A percentile compares a stretch with the other conserved stretches of the same genome.
Evolutionary conservation across 2,797 vertebrate genomes (phyloP).

Genomic region (Eutrigla gurnardus): DNA sequence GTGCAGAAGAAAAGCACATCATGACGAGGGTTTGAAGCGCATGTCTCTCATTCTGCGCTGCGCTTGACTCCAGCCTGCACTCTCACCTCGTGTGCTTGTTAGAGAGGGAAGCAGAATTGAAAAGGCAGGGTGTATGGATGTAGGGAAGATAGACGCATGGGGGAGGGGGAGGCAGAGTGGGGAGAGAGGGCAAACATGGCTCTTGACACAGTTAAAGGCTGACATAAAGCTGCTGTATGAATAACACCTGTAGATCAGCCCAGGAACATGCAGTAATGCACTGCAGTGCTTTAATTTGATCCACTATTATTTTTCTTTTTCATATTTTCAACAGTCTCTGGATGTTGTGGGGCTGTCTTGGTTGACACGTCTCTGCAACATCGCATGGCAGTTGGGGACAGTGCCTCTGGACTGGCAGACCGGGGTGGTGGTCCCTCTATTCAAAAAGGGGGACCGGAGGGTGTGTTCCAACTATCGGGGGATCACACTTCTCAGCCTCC

Average conservation of each 20-base stretch:
- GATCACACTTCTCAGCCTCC: too few species aligned
- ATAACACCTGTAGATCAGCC: slow-evolving; percentile 31
- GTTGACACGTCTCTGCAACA: too few species aligned
- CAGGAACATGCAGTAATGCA: neutral
- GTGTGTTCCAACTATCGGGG: too few species aligned
- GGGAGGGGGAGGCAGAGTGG: slow-evolving; percentile 22
- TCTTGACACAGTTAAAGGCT: slow-evolving; percentile 50
- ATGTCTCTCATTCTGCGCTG: slow-evolving; percentile 62
- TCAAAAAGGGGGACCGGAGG: too few species aligned
- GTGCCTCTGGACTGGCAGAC: too few species aligned
- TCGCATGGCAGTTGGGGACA: too few species aligned
- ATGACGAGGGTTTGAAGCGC: slow-evolving; percentile 77
- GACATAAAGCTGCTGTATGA: slow-evolving; percentile 29
- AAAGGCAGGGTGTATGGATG: slow-evolving; percentile 41
- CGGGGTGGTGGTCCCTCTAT: too few species aligned
- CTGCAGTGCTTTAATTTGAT: slow-evolving; percentile 15
- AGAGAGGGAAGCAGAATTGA: slow-evolving; percentile 59
- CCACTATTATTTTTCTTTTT: neutral
- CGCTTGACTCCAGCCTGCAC: slow-evolving; percentile 75
- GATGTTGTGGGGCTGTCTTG: too few species aligned
- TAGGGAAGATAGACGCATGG: slow-evolving; percentile 15
- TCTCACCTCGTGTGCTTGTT: slow-evolving; percentile 73
- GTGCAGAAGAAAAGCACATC: slow-evolving; percentile 45
- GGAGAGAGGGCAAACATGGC: slow-evolving; percentile 34
- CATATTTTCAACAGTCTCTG: too few species aligned